Percentiles rank a stretch among this genome's conserved stretches.
phyloP scores from a whole-genome alignment of 2,113 vertebrate genomes.

The Bagarius yarrelli region DNA sequence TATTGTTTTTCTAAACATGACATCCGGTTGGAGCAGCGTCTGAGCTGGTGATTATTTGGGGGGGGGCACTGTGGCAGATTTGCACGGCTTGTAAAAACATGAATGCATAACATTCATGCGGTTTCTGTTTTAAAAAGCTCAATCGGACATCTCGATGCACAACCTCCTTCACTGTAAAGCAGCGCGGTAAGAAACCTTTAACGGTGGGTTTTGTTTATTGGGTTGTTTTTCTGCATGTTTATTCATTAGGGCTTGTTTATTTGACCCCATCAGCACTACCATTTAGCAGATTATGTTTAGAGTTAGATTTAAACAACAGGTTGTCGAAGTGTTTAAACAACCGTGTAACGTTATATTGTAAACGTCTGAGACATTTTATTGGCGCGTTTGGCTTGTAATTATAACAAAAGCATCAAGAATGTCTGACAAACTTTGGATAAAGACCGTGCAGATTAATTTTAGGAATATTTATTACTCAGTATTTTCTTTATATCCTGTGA shows the following conservation, averaged over 20 bases:
- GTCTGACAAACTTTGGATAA: not conserved
- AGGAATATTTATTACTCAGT: not conserved
- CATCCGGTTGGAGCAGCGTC: constrained; percentile 65
- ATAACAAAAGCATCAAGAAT: not conserved
- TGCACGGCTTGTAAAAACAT: constrained; percentile 6
- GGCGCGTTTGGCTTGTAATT: not conserved
- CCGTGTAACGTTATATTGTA: too few relatives aligned
- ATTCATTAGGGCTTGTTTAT: constrained; percentile 40
- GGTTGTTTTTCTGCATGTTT: constrained; percentile 27
- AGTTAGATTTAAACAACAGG: not conserved
- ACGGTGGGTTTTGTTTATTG: not conserved
- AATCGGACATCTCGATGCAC: constrained; percentile 33
- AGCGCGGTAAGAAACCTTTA: constrained; percentile 52
- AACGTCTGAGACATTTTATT: not conserved
- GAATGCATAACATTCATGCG: not conserved
- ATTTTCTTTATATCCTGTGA: not conserved
- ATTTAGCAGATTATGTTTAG: not conserved
- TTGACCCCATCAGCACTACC: not conserved
- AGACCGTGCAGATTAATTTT: not conserved
- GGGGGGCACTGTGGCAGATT: constrained; percentile 13
- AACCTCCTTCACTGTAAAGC: not conserved
- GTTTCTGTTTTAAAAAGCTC: constrained; percentile 6
- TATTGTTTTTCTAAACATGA: constrained; percentile 46
- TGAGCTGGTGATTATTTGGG: constrained; percentile 25
- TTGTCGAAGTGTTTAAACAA: not conserved